Evolutionary conservation across 2,888 invertebrate genomes (phyloP).

Genomic region (Dicyrtomina minuta): DNA sequence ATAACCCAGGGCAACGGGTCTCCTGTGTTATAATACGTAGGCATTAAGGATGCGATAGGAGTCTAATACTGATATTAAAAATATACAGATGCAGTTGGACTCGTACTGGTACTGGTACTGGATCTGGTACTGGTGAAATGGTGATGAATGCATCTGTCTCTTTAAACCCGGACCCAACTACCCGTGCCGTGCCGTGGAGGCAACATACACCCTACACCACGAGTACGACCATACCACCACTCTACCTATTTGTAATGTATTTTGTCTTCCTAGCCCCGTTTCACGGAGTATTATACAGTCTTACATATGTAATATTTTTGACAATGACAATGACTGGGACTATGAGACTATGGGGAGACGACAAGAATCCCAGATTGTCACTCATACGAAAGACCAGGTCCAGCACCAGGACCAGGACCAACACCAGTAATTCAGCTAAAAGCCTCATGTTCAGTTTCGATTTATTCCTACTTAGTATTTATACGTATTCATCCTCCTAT

Average conservation of each 20-base stretch:
- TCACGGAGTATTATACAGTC: too few species aligned
- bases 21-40: too few species aligned
- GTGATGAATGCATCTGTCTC: slow-evolving; percentile 3
- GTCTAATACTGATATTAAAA: too few species aligned
- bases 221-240: background rate
- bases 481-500: background rate
- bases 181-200: background rate
- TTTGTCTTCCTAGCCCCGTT: background rate
- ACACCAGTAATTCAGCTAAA: slow-evolving; percentile 14
- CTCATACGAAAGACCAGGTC: background rate
- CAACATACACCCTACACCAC: background rate
- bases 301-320: too few species aligned
- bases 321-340: too few species aligned
- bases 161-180: background rate
- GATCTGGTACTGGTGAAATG: too few species aligned
- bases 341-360: background rate
- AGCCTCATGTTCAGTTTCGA: slow-evolving; percentile 22
- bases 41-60: too few species aligned
- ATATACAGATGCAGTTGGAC: background rate
- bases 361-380: slow-evolving; percentile 4
- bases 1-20: too few species aligned
- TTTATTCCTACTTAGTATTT: slow-evolving; percentile 8
- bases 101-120: too few species aligned
- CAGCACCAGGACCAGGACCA: too few species aligned
- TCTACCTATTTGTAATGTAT: background rate